Conservation (phyloP, 2,888 invertebrate genomes). For the Mamestra brassicae region DNA sequence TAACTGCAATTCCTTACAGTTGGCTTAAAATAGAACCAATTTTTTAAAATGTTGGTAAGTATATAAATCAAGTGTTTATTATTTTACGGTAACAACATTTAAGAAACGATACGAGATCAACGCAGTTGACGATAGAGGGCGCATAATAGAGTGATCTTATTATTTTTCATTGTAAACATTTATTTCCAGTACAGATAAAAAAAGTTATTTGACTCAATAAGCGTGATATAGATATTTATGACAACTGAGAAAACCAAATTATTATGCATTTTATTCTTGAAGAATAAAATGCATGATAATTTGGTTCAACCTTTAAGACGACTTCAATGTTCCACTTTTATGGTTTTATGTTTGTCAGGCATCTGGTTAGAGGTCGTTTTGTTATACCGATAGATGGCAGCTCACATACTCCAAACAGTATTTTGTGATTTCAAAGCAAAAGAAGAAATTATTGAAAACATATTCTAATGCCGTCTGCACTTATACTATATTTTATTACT, state of each 20-base stretch:
- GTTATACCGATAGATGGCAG: constrained; percentile 33
- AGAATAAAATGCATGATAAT: no score
- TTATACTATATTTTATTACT: no score
- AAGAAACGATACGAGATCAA: neutral
- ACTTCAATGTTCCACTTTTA: no score
- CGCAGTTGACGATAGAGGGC: neutral
- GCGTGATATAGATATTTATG: neutral
- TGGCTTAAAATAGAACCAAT: no score
- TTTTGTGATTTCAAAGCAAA: neutral
- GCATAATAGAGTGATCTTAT: neutral
- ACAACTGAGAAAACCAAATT: neutral
- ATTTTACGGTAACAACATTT: neutral
- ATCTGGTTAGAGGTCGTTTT: neutral
- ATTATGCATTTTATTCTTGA: neutral
- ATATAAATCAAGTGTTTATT: neutral
- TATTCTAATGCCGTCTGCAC: no score
- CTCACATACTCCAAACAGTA: neutral
- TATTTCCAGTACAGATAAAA: neutral
- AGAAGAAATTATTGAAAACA: no score
- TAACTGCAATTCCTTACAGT: neutral
- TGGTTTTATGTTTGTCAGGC: neutral
- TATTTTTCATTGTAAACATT: neutral
- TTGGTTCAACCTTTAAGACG: no score
- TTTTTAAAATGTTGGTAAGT: neutral
- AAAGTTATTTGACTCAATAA: neutral